phyloP scores from a whole-genome alignment of 2,797 vertebrate genomes.

The Ctenosaura bakeri region DNA sequence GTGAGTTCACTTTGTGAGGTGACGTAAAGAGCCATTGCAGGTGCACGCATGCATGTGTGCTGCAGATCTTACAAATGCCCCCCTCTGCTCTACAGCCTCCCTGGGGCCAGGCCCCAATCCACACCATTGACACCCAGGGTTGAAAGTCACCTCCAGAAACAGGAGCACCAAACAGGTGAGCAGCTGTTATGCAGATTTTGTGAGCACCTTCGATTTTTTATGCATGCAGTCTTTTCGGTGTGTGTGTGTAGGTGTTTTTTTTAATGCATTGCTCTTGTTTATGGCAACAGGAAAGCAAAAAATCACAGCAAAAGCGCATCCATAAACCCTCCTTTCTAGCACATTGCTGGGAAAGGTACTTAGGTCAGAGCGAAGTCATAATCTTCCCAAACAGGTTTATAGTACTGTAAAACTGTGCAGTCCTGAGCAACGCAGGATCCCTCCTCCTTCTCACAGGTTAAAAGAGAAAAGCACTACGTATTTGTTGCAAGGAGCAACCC shows the following conservation, averaged over 20 bases:
- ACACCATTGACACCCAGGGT: rapidly evolving
- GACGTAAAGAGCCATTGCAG: background rate
- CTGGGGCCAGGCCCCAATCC: background rate
- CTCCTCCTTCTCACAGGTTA: background rate
- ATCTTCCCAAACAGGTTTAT: conserved; percentile 54
- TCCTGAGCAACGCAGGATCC: conserved; percentile 22
- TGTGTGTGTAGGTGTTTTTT: conserved; percentile 24
- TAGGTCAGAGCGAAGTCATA: conserved; percentile 46
- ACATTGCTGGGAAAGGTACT: background rate
- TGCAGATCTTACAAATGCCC: background rate
- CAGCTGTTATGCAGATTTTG: background rate
- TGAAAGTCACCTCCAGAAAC: background rate
- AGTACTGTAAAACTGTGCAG: conserved; percentile 30
- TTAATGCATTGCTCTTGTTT: conserved; percentile 52
- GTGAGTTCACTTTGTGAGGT: no score
- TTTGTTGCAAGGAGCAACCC: background rate
- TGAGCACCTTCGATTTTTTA: conserved; percentile 1
- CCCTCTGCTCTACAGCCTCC: no score
- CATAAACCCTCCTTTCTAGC: conserved; percentile 52
- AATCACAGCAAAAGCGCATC: conserved; percentile 60
- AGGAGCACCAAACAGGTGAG: background rate
- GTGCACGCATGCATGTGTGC: no score
- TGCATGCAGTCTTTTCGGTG: background rate
- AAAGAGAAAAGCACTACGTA: conserved; percentile 32
- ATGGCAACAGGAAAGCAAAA: conserved; percentile 51